These are phyloP conservation scores for Momotus momota DNA, from an alignment of 2,797 vertebrate genomes.

Conservation along the genomic window DNA sequence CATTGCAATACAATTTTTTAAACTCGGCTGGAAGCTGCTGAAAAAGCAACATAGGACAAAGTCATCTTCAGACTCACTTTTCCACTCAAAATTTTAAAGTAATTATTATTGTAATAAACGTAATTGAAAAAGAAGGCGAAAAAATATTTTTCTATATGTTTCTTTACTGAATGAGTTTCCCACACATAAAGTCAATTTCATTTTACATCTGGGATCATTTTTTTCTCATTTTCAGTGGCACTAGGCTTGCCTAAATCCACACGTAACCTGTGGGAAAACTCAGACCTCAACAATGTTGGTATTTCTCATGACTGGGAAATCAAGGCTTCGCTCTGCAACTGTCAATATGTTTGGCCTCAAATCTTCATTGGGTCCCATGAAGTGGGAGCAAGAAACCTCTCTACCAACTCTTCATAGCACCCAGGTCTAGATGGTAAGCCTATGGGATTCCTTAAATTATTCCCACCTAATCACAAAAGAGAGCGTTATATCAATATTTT, in stretches of 20 bases:
- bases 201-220: background rate
- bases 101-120: background rate
- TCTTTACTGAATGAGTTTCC: background rate
- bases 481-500: background rate
- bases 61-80: background rate
- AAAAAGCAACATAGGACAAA: background rate
- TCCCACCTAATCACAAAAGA: background rate
- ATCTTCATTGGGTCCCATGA: background rate
- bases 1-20: background rate
- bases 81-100: background rate
- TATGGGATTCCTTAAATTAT: background rate
- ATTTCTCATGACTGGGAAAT: background rate
- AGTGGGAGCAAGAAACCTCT: background rate
- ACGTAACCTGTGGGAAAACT: background rate
- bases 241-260: background rate
- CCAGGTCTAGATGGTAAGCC: background rate
- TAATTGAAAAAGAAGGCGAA: background rate
- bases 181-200: background rate
- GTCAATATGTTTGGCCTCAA: background rate
- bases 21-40: background rate
- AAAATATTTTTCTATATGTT: background rate
- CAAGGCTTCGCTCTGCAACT: background rate
- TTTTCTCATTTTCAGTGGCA: background rate
- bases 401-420: background rate
- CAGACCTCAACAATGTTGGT: background rate